These are phyloP conservation scores for Elysia chlorotica DNA, from an alignment of 1,140 invertebrate species.

Conservation along the genomic window DNA sequence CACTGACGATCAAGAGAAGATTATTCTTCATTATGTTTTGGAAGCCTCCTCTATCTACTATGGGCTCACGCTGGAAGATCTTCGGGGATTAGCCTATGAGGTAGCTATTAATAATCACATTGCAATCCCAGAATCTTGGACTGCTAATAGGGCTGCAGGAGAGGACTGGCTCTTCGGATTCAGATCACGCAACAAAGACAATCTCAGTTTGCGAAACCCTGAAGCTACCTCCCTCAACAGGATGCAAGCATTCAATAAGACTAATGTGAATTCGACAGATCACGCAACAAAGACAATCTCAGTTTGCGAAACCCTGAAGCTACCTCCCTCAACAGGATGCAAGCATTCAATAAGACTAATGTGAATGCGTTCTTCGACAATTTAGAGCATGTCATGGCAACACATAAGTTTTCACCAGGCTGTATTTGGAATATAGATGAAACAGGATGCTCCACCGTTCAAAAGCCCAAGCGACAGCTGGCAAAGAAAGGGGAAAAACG, in stretches of 20 bases:
- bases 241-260: not conserved
- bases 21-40: too few species aligned
- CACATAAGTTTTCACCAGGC: not conserved
- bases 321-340: not conserved
- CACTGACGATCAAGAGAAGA: too few species aligned
- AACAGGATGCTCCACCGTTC: not conserved
- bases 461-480: not conserved
- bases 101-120: not conserved
- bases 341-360: not conserved
- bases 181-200: not conserved
- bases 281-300: too few species aligned
- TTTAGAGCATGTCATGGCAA: not conserved
- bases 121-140: not conserved
- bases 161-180: not conserved
- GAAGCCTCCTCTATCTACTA: too few species aligned
- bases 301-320: not conserved
- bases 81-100: not conserved
- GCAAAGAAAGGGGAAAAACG: not conserved
- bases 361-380: not conserved
- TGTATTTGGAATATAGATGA: not conserved
- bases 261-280: not conserved
- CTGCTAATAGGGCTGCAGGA: not conserved
- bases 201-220: not conserved
- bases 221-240: not conserved
- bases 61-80: not conserved